Percentiles rank a stretch among this genome's conserved stretches.
Conservation (phyloP, 2,888 invertebrate genomes). For the Pyrgus malvae region DNA sequence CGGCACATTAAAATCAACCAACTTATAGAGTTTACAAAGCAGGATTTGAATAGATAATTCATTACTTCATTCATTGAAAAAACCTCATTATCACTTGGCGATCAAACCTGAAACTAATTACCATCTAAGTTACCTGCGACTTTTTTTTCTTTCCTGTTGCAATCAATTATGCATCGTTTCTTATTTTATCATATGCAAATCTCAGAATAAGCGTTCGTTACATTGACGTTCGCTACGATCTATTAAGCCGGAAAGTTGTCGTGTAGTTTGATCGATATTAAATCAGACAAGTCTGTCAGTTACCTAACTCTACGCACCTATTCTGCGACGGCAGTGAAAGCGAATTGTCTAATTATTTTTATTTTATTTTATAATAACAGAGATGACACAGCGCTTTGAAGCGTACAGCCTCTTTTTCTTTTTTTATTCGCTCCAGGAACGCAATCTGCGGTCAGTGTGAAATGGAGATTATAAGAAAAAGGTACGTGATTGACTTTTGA, state of each 20-base stretch:
- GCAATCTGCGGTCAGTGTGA: slow-evolving; percentile 47
- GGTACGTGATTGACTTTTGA: slow-evolving; percentile 55
- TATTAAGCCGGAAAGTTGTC: slow-evolving; percentile 65
- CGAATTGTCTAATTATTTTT: slow-evolving; percentile 72
- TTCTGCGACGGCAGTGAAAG: slow-evolving; percentile 68
- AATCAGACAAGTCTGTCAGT: slow-evolving; percentile 59
- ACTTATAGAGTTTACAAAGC: not conserved
- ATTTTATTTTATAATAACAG: slow-evolving; percentile 55
- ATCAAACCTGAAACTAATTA: not conserved
- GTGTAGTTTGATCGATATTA: slow-evolving; percentile 62
- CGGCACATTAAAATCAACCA: not conserved
- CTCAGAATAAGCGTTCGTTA: slow-evolving; percentile 4
- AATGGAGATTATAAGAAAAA: slow-evolving; percentile 54
- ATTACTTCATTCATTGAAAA: not conserved
- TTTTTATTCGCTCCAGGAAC: slow-evolving; percentile 40
- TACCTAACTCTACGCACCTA: slow-evolving; percentile 69
- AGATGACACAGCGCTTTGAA: slow-evolving; percentile 69
- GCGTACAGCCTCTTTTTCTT: slow-evolving; percentile 34
- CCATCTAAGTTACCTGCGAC: not conserved
- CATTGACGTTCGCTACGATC: slow-evolving; percentile 27
- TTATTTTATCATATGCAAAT: slow-evolving; percentile 1
- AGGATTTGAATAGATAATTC: not conserved
- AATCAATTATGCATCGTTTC: slow-evolving; percentile 9
- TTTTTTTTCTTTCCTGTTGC: not conserved
- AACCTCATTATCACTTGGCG: not conserved